Evolutionary conservation across 1,140 invertebrate species (phyloP), one percentile per base, ranked within the genome.

Genomic region (Dufourea novaeangliae): DNA sequence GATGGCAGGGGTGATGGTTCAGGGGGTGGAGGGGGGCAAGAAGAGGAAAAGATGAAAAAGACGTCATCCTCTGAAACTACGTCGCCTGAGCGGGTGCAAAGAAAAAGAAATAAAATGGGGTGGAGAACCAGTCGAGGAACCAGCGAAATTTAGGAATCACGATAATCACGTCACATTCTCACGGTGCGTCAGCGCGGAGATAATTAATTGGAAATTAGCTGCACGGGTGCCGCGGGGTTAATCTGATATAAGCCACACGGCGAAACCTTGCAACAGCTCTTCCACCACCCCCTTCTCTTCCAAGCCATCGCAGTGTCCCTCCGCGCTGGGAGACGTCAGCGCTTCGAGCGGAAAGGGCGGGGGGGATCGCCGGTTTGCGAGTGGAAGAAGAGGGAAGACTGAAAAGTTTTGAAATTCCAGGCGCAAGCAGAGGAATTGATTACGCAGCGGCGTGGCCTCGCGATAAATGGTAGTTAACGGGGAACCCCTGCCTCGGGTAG

Each of bases 381-480:
- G 39, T 22, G 67, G 54, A 73, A 74, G 77, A 78, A 62, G 75
- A 69, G 63, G 64, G 78, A 73, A 80, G 57, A 71, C 54, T 68
- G 79, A 79, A 86, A 86, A 87, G 79, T 83, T 78, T 80, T 82
- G 75, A 88, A 87, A 88, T 87, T 85, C 79, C 80, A 67, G 37
- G 63, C 70, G 46, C 77, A 76, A 67, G 77, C 46, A 52, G 68
- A 84, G 82, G 82, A 88, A 89, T 89, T 88, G 87, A 88, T 89
- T 89, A 85, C 78, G 76, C 85, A 83, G 67, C 83, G 69, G 69
- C 84, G 82, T 61, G 76, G 78, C 79, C n/a, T 70, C 64, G 79
- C 83, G 83, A 85, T 85, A 84, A 84, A 84, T 84, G 79, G 82
- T 85, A 85, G 83, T 85, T 85, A 85, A 83, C 79, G 72, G 78